phyloP scores from a whole-genome alignment of 2,113 vertebrate genomes.

The Pipa parva region DNA sequence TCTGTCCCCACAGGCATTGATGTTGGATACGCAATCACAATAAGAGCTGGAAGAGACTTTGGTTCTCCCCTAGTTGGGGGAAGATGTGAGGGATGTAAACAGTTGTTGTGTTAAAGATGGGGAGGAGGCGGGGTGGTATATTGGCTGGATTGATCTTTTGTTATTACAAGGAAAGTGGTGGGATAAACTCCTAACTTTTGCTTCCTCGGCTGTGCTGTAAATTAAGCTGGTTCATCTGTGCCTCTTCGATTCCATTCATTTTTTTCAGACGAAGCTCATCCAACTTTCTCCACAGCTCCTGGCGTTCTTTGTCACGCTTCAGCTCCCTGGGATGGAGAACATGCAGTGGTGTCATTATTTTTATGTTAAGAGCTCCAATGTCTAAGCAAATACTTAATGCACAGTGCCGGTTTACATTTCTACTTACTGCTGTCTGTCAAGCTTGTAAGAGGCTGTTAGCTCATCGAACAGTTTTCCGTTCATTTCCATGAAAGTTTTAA shows the following conservation, averaged over 20 bases:
- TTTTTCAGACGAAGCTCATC: conserved; percentile 78
- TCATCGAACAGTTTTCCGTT: conserved; percentile 88
- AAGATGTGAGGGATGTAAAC: conserved; percentile 26
- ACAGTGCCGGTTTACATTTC: background rate
- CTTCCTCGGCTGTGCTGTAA: conserved; percentile 61
- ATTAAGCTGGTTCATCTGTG: conserved; percentile 51
- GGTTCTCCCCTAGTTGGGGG: conserved; percentile 7
- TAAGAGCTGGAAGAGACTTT: conserved; percentile 8
- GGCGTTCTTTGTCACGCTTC: conserved; percentile 76
- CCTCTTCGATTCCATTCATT: conserved; percentile 74
- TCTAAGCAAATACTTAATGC: background rate
- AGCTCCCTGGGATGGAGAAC: conserved; percentile 69
- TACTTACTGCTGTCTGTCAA: conserved; percentile 90
- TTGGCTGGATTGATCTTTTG: conserved; percentile 42
- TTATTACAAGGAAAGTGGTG: conserved; percentile 51
- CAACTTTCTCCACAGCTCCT: conserved; percentile 79
- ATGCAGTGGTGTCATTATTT: too few relatives aligned
- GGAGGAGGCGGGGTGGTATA: conserved; percentile 38
- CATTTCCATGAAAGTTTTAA: conserved; percentile 96
- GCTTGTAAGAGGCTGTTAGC: conserved; percentile 89
- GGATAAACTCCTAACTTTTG: conserved; percentile 60
- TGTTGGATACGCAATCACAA: conserved; percentile 1
- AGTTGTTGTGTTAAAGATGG: background rate
- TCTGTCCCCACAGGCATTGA: background rate
- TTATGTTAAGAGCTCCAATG: too few relatives aligned